Evolutionary conservation across 2,113 vertebrate species (phyloP), one percentile per base, ranked within the genome.

Genomic region (Progne subis): DNA sequence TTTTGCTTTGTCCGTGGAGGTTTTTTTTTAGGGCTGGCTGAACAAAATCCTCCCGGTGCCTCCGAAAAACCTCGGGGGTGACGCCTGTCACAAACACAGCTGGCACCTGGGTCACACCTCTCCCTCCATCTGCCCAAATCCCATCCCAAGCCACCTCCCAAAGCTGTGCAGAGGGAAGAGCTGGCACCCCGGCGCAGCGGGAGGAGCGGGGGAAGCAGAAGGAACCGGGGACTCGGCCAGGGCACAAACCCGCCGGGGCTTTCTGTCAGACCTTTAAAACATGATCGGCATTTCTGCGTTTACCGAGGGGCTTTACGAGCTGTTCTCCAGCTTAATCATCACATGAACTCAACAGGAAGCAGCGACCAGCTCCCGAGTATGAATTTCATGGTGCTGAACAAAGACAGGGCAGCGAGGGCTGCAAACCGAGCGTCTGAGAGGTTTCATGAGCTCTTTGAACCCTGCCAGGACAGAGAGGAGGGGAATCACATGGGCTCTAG

Each of bases 211-310:
- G n/a, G n/a, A n/a, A n/a, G n/a, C n/a, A n/a, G n/a, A n/a, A n/a
- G n/a, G n/a, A n/a, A n/a, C 0, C n/a, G 5, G 53, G 55, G n/a
- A 60, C 53, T 34, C 72, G 2, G 5, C 0, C 2, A 85, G 80
- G 28, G 31, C 68, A 86, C 72, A 56, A 44, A 72, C 44, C 72
- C 55, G 1, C 0, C 0, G 1, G 46, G 43, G 46, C 37, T 52
- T 81, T 60, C 41, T 32, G 55, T 67, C 92, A 75, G 60, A 31
- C 64, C 82, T 85, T 70, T 84, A 82, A 86, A 84, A 90, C 14
- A 50, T 25, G 69, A 63, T 15, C 92, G 71, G 77, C 65, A 34
- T 87, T 94, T 94, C 14, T 76, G 75, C 80, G 89, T 56, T 95
- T 85, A 32, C 86, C 34, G 12, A 20, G 31, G 23, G 26, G 12